phyloP scores from a whole-genome alignment of 2,113 vertebrate species.

The Dicentrarchus labrax region DNA sequence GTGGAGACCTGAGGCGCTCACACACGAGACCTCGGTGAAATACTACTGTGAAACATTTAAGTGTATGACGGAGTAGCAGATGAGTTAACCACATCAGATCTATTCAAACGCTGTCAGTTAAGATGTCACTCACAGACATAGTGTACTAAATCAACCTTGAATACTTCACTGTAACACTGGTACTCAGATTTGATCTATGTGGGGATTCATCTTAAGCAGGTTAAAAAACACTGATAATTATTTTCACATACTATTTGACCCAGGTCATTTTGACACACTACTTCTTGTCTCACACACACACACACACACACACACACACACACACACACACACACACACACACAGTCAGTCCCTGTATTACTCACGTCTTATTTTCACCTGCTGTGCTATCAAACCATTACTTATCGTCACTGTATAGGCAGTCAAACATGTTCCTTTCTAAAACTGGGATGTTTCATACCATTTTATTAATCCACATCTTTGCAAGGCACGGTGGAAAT shows the following conservation, averaged over 20 bases:
- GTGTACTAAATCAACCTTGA: constrained; percentile 24
- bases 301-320: background rate
- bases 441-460: constrained; percentile 35
- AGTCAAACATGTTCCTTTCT: constrained; percentile 48
- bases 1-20: constrained; percentile 88
- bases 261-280: constrained; percentile 42
- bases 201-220: constrained; percentile 48
- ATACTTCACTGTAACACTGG: constrained; percentile 47
- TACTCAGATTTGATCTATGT: constrained; percentile 43
- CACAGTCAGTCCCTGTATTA: constrained; percentile 46
- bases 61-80: constrained; percentile 44
- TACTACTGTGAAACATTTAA: constrained; percentile 63
- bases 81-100: constrained; percentile 53
- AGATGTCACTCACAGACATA: constrained; percentile 39
- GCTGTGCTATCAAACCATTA: constrained; percentile 36
- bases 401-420: constrained; percentile 53
- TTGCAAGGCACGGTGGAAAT: constrained; percentile 36
- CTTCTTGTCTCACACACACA: constrained; percentile 9
- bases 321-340: constrained; percentile 10
- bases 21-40: constrained; percentile 65
- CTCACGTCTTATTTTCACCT: constrained; percentile 62
- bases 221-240: constrained; percentile 49
- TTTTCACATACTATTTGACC: constrained; percentile 72
- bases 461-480: constrained; percentile 30
- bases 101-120: constrained; percentile 39